Evolutionary conservation across 2,113 vertebrate species (phyloP), one percentile per base, ranked within the genome.

Genomic region (Clarias magur): DNA sequence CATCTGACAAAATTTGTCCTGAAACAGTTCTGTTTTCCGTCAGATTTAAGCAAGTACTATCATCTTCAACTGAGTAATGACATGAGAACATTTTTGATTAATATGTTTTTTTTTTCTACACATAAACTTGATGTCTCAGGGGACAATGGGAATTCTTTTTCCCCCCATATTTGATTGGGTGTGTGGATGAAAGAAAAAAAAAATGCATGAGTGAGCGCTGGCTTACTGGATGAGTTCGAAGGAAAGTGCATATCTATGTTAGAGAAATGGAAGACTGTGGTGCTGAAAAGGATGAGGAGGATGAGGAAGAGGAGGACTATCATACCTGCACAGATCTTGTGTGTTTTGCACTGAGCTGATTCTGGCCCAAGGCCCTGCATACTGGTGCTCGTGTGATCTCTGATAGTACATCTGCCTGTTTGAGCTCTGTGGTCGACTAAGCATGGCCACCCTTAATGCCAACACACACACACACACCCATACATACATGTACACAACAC

Each of bases 341-440:
- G 34, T 76, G 84, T 88, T 82, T 75, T 27, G 78, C 80, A 80
- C 76, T 80, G 82, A 82, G 78, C 83, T 82, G 85, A 86, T 80
- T 86, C 81, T 86, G 87, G 89, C 75, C 86, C 63, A 72, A 60
- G 76, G 86, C 84, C 86, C 73, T 83, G 53, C 84, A 72, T 27
- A 38, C 65, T 87, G 70, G 23, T 72, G 78, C 67, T 85, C n/a
- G 48, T 88, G 84, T 67, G 67, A 79, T 88, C 78, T 60, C 75
- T 53, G 85, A 88, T 86, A 86, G 34, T 67, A 82, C 73, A 80
- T 85, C 89, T 85, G 68, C 25, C 83, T 84, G 67, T 88, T 88
- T 85, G 63, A 84, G 78, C 75, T 86, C 57, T 88, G 87, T 60
- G 81, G 76, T 60, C 34, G 67, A 86, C 80, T 80, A 57, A 60